A percentile compares a stretch with the other conserved stretches of the same genome.
Evolutionary conservation across 2,113 vertebrate genomes (phyloP).

Genomic region (Chitala chitala): DNA sequence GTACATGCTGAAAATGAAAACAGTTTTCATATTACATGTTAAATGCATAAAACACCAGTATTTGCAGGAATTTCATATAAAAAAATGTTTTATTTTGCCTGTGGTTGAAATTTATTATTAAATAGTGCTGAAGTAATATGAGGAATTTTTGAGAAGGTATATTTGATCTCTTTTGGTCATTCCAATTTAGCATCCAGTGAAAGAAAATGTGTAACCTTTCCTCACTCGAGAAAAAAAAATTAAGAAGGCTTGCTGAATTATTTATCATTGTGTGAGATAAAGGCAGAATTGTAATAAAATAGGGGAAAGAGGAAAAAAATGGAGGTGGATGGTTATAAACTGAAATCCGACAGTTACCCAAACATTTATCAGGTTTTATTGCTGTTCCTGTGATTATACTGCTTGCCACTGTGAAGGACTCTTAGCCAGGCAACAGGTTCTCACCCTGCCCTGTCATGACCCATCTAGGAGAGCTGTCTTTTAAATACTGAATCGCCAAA

Average conservation of each 20-base stretch:
- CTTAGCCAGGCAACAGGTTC: neutral
- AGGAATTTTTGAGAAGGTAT: neutral
- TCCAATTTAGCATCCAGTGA: neutral
- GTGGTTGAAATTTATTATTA: neutral
- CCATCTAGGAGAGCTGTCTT: neutral
- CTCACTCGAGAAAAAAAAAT: neutral
- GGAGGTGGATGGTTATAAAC: neutral
- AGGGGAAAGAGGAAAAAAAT: neutral
- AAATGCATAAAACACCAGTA: too few relatives aligned
- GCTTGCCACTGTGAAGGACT: neutral
- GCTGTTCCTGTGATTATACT: neutral
- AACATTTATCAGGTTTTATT: constrained; percentile 14
- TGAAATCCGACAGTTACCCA: neutral
- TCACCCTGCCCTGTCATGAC: neutral
- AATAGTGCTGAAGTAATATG: neutral
- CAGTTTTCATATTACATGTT: too few relatives aligned
- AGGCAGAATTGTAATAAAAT: neutral
- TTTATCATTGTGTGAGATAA: neutral
- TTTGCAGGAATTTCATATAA: too few relatives aligned
- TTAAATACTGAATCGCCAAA: neutral
- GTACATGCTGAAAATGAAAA: too few relatives aligned
- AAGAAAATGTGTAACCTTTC: neutral
- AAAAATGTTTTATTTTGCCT: neutral
- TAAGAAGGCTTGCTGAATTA: neutral
- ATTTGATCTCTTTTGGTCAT: neutral